Conservation (phyloP, 2,113 vertebrate species). For the Herpetotheres cachinnans region DNA sequence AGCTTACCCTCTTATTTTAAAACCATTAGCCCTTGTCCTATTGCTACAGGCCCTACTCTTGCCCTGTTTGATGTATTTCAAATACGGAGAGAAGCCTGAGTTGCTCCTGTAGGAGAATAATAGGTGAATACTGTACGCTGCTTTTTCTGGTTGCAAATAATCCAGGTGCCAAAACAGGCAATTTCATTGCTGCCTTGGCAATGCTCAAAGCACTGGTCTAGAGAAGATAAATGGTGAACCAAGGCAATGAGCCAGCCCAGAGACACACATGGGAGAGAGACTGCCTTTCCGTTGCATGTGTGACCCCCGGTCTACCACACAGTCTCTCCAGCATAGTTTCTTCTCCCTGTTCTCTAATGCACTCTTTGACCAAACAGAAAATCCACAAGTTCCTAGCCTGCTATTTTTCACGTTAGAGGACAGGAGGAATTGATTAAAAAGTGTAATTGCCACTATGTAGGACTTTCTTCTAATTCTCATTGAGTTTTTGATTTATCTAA, state of each 20-base stretch:
- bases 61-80: not conserved
- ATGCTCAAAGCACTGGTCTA: not conserved
- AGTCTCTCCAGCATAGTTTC: not conserved
- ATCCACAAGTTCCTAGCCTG: not conserved
- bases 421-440: not conserved
- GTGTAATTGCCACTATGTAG: not conserved
- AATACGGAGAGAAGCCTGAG: not conserved
- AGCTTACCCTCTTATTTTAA: not conserved
- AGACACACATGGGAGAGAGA: not conserved
- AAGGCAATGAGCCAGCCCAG: too few species aligned
- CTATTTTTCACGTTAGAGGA: not conserved
- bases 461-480: not conserved
- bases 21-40: not conserved
- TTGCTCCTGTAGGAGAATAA: not conserved
- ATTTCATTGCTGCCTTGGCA: not conserved
- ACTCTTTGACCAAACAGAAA: not conserved
- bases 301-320: not conserved
- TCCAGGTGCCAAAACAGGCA: not conserved
- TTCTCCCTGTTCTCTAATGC: not conserved
- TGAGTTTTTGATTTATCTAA: not conserved
- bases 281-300: too few species aligned
- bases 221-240: not conserved
- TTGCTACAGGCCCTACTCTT: not conserved
- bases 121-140: not conserved
- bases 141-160: not conserved